phyloP scores from a whole-genome alignment of 1,140 invertebrate genomes.

The Bombus confusus region DNA sequence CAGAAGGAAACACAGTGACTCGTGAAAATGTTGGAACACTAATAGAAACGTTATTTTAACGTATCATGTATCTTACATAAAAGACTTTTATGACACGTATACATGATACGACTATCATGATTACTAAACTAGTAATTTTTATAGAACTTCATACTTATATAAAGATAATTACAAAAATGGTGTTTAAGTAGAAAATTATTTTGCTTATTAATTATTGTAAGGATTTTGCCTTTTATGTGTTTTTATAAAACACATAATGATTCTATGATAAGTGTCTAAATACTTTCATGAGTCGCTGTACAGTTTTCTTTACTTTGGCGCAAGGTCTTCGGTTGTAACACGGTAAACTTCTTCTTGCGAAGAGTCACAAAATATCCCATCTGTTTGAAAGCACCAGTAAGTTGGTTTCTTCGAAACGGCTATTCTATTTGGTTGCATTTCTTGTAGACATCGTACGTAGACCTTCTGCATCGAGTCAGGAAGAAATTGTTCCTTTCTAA shows the following conservation, averaged over 20 bases:
- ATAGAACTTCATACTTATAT: too few species aligned
- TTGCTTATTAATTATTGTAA: too few species aligned
- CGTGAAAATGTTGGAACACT: background rate
- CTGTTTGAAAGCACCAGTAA: constrained; percentile 60
- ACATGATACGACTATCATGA: too few species aligned
- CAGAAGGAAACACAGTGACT: background rate
- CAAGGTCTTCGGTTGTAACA: constrained; percentile 35
- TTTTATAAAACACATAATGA: too few species aligned
- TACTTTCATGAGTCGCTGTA: background rate
- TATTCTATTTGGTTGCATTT: constrained; percentile 37
- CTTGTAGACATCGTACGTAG: constrained; percentile 57
- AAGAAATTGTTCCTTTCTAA: background rate
- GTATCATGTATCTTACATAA: background rate
- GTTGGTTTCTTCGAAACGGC: background rate
- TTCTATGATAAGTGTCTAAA: background rate
- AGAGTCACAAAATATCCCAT: constrained; percentile 53
- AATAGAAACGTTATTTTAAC: background rate
- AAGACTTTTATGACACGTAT: too few species aligned
- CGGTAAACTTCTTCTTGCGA: constrained; percentile 61
- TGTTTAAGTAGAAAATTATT: too few species aligned
- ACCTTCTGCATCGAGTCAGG: constrained; percentile 46
- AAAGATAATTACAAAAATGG: too few species aligned
- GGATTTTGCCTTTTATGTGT: too few species aligned
- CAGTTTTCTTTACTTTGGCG: constrained; percentile 55
- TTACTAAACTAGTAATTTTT: too few species aligned